Conservation (phyloP, 2,888 invertebrate genomes). For the Anaspis maculata region DNA sequence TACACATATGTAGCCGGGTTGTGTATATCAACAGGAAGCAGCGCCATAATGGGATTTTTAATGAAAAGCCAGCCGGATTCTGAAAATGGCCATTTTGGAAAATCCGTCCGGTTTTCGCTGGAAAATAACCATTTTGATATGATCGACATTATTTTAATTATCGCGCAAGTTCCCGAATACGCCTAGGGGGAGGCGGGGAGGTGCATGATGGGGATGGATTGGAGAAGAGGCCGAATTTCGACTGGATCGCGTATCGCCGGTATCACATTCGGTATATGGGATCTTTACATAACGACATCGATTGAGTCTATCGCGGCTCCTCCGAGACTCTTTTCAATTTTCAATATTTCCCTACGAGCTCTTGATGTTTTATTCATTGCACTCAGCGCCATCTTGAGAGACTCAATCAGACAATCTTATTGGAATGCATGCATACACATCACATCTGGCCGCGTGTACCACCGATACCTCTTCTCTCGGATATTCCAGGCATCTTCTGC, state of each 20-base stretch:
- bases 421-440: slow-evolving; percentile 40
- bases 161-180: too few species aligned
- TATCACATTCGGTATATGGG: slow-evolving; percentile 33
- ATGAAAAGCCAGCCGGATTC: too few species aligned
- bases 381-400: slow-evolving; percentile 43
- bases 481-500: too few species aligned
- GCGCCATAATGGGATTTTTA: slow-evolving; percentile 14
- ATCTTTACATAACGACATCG: slow-evolving; percentile 39
- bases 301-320: slow-evolving; percentile 41
- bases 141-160: background rate
- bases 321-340: slow-evolving; percentile 44
- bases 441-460: slow-evolving; percentile 27
- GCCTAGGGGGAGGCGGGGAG: too few species aligned
- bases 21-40: slow-evolving; percentile 14
- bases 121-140: background rate
- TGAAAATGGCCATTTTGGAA: too few species aligned
- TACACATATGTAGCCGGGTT: slow-evolving; percentile 29
- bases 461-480: slow-evolving; percentile 15
- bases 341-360: slow-evolving; percentile 44
- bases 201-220: too few species aligned
- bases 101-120: too few species aligned
- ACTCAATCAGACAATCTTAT: slow-evolving; percentile 44
- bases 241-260: too few species aligned
- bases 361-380: slow-evolving; percentile 47
- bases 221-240: too few species aligned